A percentile compares a stretch with the other conserved stretches of the same genome.
Evolutionary conservation across 2,113 vertebrate genomes (phyloP).

Genomic region (Malurus elegans): DNA sequence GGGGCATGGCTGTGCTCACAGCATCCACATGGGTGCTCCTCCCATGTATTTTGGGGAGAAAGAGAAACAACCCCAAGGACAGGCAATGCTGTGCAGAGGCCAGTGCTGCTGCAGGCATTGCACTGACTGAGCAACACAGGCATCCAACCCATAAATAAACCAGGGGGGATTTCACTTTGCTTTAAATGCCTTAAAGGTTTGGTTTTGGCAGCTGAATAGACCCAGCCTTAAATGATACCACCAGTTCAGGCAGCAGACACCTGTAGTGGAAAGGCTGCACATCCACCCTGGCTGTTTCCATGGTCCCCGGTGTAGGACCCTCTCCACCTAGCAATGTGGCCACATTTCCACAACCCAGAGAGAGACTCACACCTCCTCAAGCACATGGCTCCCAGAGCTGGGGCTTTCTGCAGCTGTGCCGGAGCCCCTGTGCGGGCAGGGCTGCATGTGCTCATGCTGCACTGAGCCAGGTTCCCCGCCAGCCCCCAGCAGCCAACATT

Average conservation of each 20-base stretch:
- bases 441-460: not conserved
- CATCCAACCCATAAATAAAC: not conserved
- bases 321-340: accelerated
- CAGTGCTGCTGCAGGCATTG: not conserved
- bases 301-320: not conserved
- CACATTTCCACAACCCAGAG: not conserved
- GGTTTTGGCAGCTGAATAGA: not conserved
- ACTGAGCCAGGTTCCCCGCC: not conserved
- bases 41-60: not conserved
- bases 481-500: constrained; percentile 51
- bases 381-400: not conserved
- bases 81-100: not conserved
- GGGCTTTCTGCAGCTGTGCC: not conserved
- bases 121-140: not conserved
- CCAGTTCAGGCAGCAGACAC: not conserved
- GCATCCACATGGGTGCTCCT: not conserved
- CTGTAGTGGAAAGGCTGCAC: not conserved
- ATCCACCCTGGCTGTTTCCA: not conserved
- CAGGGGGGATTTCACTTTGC: not conserved
- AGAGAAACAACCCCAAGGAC: not conserved
- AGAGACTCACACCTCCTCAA: not conserved
- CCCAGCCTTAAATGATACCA: not conserved
- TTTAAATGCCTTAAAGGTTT: not conserved
- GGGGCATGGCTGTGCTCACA: not conserved
- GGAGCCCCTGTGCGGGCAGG: not conserved